These are phyloP conservation scores for Oasisia sp. DNA, from an alignment of 2,888 invertebrate genomes.

Conservation along the genomic window DNA sequence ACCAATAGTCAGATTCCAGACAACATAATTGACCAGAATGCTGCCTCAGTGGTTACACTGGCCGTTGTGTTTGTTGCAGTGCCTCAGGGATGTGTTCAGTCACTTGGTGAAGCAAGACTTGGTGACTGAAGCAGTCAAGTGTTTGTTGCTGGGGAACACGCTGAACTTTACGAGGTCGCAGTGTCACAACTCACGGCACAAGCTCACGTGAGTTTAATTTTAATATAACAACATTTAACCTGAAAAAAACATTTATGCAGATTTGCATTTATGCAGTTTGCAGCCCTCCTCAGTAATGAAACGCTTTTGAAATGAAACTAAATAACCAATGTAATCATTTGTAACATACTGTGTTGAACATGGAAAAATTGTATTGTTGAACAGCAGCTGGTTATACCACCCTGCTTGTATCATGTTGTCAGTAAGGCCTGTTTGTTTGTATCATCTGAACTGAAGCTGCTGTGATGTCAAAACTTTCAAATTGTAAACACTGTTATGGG, in stretches of 20 bases:
- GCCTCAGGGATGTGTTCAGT: neutral
- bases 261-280: neutral
- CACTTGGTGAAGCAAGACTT: constrained; percentile 30
- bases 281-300: neutral
- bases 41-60: neutral
- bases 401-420: too few species aligned
- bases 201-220: neutral
- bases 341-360: too few species aligned
- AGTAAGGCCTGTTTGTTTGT: too few species aligned
- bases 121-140: constrained; percentile 49
- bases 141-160: constrained; percentile 47
- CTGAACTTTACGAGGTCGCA: constrained; percentile 37
- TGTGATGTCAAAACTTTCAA: too few species aligned
- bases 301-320: too few species aligned
- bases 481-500: too few species aligned
- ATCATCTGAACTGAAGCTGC: too few species aligned
- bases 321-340: too few species aligned
- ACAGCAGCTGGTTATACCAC: too few species aligned
- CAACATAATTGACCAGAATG: too few species aligned
- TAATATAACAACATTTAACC: neutral
- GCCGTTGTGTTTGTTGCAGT: neutral
- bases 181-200: constrained; percentile 21
- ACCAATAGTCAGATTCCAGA: too few species aligned
- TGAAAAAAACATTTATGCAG: neutral
- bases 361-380: too few species aligned